These are phyloP conservation scores for Struthidea cinerea DNA, from an alignment of 2,113 vertebrate genomes.

Conservation along the genomic window DNA sequence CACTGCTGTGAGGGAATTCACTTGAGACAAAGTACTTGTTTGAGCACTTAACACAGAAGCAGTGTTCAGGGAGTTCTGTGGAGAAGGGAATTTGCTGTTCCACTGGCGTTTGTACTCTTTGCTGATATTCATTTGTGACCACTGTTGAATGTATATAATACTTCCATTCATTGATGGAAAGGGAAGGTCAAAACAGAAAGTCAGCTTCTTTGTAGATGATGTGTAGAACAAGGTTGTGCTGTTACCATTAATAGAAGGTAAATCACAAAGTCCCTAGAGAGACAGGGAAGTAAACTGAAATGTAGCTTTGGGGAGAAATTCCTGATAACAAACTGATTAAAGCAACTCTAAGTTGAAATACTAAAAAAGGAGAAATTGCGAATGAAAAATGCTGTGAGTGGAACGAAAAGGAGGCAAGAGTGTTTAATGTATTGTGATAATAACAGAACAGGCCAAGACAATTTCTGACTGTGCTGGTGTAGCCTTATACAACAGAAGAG, in stretches of 20 bases:
- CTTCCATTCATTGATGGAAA: slow-evolving; percentile 5
- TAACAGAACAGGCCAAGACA: not conserved
- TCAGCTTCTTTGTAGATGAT: not conserved
- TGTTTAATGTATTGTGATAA: not conserved
- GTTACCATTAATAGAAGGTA: not conserved
- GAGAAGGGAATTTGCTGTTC: not conserved
- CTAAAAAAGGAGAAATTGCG: not conserved
- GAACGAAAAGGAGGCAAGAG: not conserved
- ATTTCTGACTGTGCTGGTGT: not conserved
- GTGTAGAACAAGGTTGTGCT: not conserved
- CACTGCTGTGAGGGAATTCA: not conserved
- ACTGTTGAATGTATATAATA: not conserved
- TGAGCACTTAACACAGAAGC: not conserved
- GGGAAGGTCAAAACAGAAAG: not conserved
- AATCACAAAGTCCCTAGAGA: not conserved
- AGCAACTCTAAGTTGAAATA: not conserved
- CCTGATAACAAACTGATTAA: not conserved
- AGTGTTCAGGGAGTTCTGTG: not conserved
- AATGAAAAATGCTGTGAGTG: not conserved
- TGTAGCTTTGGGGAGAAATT: not conserved
- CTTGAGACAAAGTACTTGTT: not conserved
- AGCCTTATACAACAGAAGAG: not conserved
- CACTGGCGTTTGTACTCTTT: not conserved
- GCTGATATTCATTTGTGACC: not conserved
- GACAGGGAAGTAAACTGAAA: not conserved